These are phyloP conservation scores for Ecliptopera silaceata DNA, from an alignment of 2,888 invertebrate species.

Conservation along the genomic window DNA sequence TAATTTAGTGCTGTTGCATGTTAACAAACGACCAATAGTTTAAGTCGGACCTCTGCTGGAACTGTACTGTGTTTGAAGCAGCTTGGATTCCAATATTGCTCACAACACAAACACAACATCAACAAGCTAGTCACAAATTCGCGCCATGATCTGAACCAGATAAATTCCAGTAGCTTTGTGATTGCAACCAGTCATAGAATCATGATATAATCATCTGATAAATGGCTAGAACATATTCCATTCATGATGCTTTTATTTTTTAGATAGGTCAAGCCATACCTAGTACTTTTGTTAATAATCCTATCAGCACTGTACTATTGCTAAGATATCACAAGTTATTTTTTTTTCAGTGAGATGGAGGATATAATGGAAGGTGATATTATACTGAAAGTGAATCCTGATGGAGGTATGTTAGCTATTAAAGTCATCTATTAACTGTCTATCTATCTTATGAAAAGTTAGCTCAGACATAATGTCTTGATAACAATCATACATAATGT, in stretches of 20 bases:
- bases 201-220: too few relatives aligned
- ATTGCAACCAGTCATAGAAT: too few relatives aligned
- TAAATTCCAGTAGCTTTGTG: too few relatives aligned
- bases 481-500: too few relatives aligned
- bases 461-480: too few relatives aligned
- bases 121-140: neutral
- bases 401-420: conserved; percentile 25
- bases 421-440: neutral
- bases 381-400: conserved; percentile 38
- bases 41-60: neutral
- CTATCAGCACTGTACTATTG: too few relatives aligned
- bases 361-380: conserved; percentile 39
- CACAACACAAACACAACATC: conserved; percentile 4
- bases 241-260: too few relatives aligned
- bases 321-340: too few relatives aligned
- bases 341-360: conserved; percentile 34
- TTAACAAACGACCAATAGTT: neutral
- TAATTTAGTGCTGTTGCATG: neutral
- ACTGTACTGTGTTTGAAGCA: neutral
- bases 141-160: neutral
- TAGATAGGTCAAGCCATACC: too few relatives aligned
- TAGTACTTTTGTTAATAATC: too few relatives aligned
- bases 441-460: too few relatives aligned
- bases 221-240: too few relatives aligned
- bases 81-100: neutral